phyloP scores from a whole-genome alignment of 2,113 vertebrate genomes.

The Oxyura jamaicensis region DNA sequence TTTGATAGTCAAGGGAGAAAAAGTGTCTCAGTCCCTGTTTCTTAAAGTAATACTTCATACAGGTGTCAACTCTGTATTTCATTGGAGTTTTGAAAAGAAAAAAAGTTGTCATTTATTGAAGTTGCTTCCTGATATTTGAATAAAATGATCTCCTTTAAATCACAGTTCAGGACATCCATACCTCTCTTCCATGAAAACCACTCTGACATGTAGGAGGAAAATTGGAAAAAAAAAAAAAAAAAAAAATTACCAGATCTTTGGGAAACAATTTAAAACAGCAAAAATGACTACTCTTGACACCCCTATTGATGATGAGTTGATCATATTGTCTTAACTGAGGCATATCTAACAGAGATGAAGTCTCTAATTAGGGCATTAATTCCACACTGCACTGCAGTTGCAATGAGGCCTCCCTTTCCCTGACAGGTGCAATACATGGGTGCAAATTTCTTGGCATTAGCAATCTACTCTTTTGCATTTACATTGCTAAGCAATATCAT shows the following conservation, averaged over 20 bases:
- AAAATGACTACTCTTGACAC: neutral
- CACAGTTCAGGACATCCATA: too few species aligned
- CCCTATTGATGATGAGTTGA: neutral
- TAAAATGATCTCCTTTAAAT: too few species aligned
- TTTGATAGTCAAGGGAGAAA: slow-evolving; percentile 54
- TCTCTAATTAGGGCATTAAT: slow-evolving; percentile 51
- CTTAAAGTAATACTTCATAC: slow-evolving; percentile 54
- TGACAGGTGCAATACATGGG: slow-evolving; percentile 1
- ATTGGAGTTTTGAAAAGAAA: slow-evolving; percentile 31
- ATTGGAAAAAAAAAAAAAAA: too few species aligned
- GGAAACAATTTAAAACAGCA: neutral
- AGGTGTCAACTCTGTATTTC: slow-evolving; percentile 54
- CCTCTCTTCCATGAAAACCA: too few species aligned
- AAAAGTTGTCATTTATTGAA: slow-evolving; percentile 53
- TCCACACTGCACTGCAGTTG: neutral
- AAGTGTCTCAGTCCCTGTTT: slow-evolving; percentile 46
- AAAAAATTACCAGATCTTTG: neutral
- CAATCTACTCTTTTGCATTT: slow-evolving; percentile 17
- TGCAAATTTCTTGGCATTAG: slow-evolving; percentile 51
- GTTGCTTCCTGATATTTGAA: too few species aligned
- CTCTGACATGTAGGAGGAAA: too few species aligned
- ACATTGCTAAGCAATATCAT: slow-evolving; percentile 47
- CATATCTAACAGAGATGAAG: slow-evolving; percentile 18
- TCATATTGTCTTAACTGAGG: neutral
- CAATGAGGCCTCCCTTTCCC: slow-evolving; percentile 3